These are phyloP conservation scores for Trissonchulus latispiculum DNA, from an alignment of 2,888 invertebrate genomes.

Conservation along the genomic window DNA sequence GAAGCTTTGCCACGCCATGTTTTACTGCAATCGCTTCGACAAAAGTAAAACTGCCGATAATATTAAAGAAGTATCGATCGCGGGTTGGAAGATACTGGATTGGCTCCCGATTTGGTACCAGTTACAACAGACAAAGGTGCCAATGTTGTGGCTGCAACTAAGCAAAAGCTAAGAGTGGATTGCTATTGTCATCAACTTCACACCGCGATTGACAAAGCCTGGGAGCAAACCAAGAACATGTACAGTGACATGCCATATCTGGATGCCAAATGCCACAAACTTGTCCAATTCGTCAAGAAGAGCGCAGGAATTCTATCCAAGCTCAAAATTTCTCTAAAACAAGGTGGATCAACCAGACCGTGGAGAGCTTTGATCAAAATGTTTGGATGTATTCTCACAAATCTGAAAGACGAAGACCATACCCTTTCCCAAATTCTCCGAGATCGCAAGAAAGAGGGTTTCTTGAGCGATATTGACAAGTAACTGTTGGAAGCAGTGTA, in stretches of 20 bases:
- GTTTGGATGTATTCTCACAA: neutral
- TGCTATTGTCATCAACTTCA: no score
- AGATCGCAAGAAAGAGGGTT: neutral
- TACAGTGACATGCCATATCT: neutral
- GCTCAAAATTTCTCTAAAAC: neutral
- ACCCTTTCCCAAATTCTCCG: neutral
- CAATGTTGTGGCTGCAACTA: neutral
- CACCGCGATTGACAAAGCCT: conserved; percentile 4
- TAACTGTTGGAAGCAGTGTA: neutral
- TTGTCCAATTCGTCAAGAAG: neutral
- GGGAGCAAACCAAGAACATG: neutral
- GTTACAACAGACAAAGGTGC: neutral
- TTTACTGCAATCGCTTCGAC: neutral
- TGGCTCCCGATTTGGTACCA: neutral
- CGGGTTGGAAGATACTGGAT: neutral
- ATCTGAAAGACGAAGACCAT: neutral
- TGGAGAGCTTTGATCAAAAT: conserved; percentile 2
- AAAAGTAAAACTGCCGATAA: neutral
- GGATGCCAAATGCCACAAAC: neutral
- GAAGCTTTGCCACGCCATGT: neutral
- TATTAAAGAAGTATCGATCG: conserved; percentile 4
- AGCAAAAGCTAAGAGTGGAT: neutral
- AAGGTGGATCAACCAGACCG: conserved; percentile 2
- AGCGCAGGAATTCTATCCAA: neutral
- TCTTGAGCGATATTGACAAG: neutral